Conservation (phyloP, 92 coral and sea anemone species). For the Anthopleura xanthogrammica region DNA sequence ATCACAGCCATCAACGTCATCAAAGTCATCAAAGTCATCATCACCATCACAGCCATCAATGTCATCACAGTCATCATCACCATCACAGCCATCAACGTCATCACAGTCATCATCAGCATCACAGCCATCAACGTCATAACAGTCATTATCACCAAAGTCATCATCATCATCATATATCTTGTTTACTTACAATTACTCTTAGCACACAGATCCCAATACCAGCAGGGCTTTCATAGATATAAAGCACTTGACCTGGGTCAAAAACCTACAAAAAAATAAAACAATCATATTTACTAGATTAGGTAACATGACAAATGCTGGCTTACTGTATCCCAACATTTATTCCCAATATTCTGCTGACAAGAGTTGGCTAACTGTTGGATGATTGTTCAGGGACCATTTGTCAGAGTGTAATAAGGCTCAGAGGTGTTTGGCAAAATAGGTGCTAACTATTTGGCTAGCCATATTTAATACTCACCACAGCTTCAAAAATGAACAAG, state of each 20-base stretch:
- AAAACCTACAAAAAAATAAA: conserved; percentile 61
- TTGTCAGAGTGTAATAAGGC: no score
- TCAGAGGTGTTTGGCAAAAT: background rate
- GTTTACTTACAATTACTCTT: conserved; percentile 87
- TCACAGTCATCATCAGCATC: no score
- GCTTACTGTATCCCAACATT: no score
- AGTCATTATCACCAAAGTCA: background rate
- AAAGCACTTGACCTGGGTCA: conserved; percentile 94
- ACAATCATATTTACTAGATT: background rate
- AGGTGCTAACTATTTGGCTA: background rate
- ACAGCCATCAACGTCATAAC: background rate
- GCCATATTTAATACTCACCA: conserved; percentile 59
- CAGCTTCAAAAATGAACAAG: conserved; percentile 84
- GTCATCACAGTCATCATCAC: background rate
- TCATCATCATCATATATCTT: background rate
- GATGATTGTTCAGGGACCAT: no score
- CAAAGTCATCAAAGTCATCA: background rate
- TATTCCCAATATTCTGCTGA: no score
- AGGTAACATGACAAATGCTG: background rate
- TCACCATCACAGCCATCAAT: no score
- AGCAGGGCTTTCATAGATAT: conserved; percentile 96
- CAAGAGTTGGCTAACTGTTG: no score
- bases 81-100: no score
- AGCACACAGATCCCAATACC: conserved; percentile 97
- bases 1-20: background rate